Evolutionary conservation across 2,113 vertebrate species (phyloP), one percentile per base, ranked within the genome.

Genomic region (Cnemophilus loriae): DNA sequence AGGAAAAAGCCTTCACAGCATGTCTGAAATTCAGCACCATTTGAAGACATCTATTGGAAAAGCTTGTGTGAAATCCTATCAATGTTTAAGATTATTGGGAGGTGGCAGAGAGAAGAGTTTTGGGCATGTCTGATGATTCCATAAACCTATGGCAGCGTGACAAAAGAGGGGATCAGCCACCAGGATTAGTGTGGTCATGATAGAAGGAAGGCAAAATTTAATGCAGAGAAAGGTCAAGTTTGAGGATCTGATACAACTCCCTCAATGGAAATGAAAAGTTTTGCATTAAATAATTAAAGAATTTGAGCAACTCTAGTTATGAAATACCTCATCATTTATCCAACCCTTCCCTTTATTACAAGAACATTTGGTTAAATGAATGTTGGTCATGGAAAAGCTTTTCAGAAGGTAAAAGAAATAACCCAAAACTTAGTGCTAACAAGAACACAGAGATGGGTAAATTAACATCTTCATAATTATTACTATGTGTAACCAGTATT

Each of bases 21-120:
- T 30, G 67, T 64, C 67, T 77, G 53, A 84, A 84, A 92, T 84
- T 55, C 64, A 69, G 32, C 67, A 77, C 26, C 41, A 73, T 56
- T 94, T 56, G 69, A 87, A 76, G 86, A 74, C 12, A 77, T 41
- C 68, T 41, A 64, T 75, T 89, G 84, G 84, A 96, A 97, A 97
- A 94, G 76, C 84, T 77, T 90, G 41, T 86, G 84, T 91, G 91
- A 95, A 97, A 95, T 91, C 90, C 76, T 57, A 39, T 93, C 50
- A 83, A 8, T 76, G 49, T 53, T 65, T 49, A 59, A 81, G 70
- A 52, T 91, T 84, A 52, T 64, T 74, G 46, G 49, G 69, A 95
- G n/a, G 64, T 96, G 92, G 42, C 35, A 86, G 80, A 94, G 19
- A 42, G 77, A 93, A 70, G 15, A 35, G 42, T 55, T 69, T 79